Percentiles rank a stretch among this genome's conserved stretches.
These are phyloP conservation scores for Oncorhynchus mykiss DNA, from an alignment of 2,113 vertebrate genomes.

Conservation along the genomic window DNA sequence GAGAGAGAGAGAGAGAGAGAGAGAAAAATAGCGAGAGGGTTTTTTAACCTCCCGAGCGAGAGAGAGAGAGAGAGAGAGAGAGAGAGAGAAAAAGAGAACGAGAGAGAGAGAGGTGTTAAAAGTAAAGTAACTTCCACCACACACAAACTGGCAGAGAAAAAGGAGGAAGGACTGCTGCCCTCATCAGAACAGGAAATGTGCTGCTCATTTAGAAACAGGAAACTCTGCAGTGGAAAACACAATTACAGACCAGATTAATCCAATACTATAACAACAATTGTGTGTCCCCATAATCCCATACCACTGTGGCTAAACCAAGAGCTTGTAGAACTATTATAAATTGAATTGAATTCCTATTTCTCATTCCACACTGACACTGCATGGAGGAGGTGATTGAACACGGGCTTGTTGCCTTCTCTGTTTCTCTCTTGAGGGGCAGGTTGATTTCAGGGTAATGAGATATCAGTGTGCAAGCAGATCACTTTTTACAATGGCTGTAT, in stretches of 20 bases:
- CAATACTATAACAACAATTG: neutral
- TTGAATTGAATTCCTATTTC: neutral
- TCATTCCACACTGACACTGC: neutral
- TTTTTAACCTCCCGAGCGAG: neutral
- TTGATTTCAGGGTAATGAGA: neutral
- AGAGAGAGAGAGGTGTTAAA: no score
- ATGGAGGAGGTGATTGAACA: neutral
- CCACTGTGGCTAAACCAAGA: neutral
- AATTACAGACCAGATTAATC: neutral
- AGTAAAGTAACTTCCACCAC: neutral
- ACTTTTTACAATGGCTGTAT: neutral
- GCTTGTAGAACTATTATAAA: neutral
- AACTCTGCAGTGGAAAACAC: neutral
- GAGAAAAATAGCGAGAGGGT: neutral
- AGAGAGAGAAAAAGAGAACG: no score
- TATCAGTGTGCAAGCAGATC: neutral
- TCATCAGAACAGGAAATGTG: neutral
- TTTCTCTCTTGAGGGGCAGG: neutral
- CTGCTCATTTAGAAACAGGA: neutral
- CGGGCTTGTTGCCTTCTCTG: neutral
- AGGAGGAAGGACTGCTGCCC: constrained; percentile 1
- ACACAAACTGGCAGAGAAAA: neutral
- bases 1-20: neutral
- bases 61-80: neutral
- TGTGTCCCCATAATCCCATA: neutral